Evolutionary conservation across 2,113 vertebrate species (phyloP), one percentile per base, ranked within the genome.

Genomic region (Carlito syrichta): DNA sequence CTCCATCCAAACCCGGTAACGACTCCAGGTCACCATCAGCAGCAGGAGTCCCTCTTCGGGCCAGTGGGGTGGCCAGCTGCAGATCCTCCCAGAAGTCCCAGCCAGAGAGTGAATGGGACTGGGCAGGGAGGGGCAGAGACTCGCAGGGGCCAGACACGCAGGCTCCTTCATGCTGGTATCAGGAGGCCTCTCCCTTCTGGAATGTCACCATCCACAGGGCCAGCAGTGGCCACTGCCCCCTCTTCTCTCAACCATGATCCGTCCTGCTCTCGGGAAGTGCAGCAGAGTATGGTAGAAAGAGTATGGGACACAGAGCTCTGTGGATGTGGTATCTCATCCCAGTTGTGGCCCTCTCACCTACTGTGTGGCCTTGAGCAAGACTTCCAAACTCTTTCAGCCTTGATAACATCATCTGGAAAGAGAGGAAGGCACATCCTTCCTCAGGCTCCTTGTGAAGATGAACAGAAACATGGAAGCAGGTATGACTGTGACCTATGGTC

Each of bases 121-220:
- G 52, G 32, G 45, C 20, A 9, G 8, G 0, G 4, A n/a, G 14
- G 23, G 6, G 2, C 30, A 62, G 9, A 83, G 23, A 6, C 3
- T 27, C 71, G 38, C 56, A 6, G 20, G 54, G 22, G 32, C 22
- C 32, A 32, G 45, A 32, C 4, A 27, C 77, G 23, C 35, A 8
- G 19, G 10, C 4, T 50, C 32, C 73, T 50, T 58, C 58, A 17
- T 8, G 14, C 50, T 85, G 77, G 43, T 17, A 0, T 71, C 19
- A 23, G 38, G 35, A 30, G 3, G 4, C 5, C 58, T 66, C 43
- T 25, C 40, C 38, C 27, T 23, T 50, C 25, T 27, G 17, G 23
- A 43, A 19, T 5, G 62, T 23, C 14, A n/a, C 78, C 5, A 8
- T 14, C 62, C 14, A 3, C 0, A 0, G 13, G 6, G 1, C 4